A percentile compares a stretch with the other conserved stretches of the same genome.
These are phyloP conservation scores for Ophion costatus DNA, from an alignment of 2,888 invertebrate genomes.

Conservation along the genomic window DNA sequence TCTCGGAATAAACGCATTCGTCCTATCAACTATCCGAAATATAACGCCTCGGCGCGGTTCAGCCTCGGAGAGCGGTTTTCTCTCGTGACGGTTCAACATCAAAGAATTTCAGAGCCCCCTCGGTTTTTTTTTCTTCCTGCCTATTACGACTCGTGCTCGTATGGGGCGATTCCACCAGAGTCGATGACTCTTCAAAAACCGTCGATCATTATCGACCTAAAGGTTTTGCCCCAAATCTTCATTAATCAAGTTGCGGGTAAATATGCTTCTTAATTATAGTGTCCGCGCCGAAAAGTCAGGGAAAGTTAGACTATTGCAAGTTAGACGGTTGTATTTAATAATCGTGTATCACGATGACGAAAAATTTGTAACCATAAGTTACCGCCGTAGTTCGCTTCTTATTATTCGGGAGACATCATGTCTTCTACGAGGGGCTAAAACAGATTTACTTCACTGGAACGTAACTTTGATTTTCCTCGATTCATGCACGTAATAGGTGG, in stretches of 20 bases:
- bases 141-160: background rate
- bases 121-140: conserved; percentile 6
- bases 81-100: conserved; percentile 37
- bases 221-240: background rate
- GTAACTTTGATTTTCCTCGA: too few relatives aligned
- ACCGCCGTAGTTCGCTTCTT: too few relatives aligned
- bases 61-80: conserved; percentile 4
- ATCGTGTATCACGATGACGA: too few relatives aligned
- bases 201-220: conserved; percentile 9
- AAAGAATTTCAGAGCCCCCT: conserved; percentile 20
- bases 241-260: background rate
- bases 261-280: background rate
- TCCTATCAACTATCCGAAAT: conserved; percentile 59
- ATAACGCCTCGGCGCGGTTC: conserved; percentile 29
- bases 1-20: conserved; percentile 60
- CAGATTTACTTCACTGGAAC: too few relatives aligned
- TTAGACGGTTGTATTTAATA: too few relatives aligned
- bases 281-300: too few relatives aligned
- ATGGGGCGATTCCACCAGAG: background rate
- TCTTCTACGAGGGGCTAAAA: too few relatives aligned
- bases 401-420: too few relatives aligned
- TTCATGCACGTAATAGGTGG: too few relatives aligned
- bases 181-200: conserved; percentile 1
- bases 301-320: too few relatives aligned
- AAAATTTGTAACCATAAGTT: too few relatives aligned